phyloP scores from a whole-genome alignment of 2,888 invertebrate species.

The Noctua pronuba region DNA sequence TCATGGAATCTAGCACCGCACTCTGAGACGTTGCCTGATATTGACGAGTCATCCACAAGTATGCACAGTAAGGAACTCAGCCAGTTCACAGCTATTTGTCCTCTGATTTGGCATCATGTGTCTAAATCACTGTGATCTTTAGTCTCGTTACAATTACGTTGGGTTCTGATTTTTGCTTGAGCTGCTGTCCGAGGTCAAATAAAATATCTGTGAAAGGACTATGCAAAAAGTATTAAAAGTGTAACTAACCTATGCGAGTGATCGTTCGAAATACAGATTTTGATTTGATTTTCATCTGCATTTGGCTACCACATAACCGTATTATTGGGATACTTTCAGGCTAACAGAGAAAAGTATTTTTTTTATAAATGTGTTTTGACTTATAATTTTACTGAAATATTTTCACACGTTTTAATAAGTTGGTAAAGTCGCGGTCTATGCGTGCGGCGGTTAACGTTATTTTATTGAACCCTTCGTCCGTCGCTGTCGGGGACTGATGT shows the following conservation, averaged over 20 bases:
- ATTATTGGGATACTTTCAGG: neutral
- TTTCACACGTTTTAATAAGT: neutral
- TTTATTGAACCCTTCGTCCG: constrained; percentile 23
- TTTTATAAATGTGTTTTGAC: neutral
- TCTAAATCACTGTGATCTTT: neutral
- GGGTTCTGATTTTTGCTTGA: neutral
- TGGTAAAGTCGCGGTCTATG: constrained; percentile 1
- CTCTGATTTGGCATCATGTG: neutral
- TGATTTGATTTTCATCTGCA: neutral
- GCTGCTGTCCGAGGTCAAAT: neutral
- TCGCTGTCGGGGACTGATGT: constrained; percentile 48
- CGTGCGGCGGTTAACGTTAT: constrained; percentile 27
- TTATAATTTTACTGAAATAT: neutral
- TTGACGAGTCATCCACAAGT: neutral
- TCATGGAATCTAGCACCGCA: neutral
- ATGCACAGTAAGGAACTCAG: neutral
- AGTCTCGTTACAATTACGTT: neutral
- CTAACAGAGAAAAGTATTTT: neutral
- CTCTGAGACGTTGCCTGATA: neutral
- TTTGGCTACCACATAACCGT: neutral
- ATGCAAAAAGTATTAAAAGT: neutral
- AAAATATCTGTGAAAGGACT: neutral
- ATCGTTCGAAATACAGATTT: neutral
- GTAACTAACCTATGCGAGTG: neutral
- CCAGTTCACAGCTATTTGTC: neutral